Conservation (phyloP, 2,797 vertebrate species). For the Meriones psammophilus region DNA sequence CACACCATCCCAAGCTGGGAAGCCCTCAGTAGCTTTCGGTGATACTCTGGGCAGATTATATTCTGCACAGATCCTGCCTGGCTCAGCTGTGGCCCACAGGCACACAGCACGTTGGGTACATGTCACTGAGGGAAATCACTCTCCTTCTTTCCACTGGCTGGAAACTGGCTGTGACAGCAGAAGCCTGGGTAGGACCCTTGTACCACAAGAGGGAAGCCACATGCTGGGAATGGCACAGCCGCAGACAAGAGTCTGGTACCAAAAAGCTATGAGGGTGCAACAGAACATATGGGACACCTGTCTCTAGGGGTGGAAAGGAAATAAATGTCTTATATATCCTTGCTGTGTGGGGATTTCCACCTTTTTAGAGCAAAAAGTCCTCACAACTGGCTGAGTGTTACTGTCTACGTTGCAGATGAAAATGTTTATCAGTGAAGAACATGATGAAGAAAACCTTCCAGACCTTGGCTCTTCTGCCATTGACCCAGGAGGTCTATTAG, state of each 20-base stretch:
- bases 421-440: background rate
- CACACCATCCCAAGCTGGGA: background rate
- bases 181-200: background rate
- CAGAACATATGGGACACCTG: rapidly evolving
- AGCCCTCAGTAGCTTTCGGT: background rate
- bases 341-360: background rate
- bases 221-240: background rate
- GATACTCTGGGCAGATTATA: background rate
- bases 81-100: background rate
- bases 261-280: background rate
- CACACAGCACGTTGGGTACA: background rate
- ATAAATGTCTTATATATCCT: rapidly evolving
- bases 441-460: background rate
- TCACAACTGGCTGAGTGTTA: background rate
- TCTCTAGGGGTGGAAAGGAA: background rate
- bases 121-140: background rate
- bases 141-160: background rate
- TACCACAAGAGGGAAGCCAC: background rate
- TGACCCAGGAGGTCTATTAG: background rate
- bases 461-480: background rate
- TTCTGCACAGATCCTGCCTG: background rate
- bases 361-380: background rate
- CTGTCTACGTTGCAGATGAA: background rate
- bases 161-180: background rate
- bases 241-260: background rate